phyloP scores from a whole-genome alignment of 1,140 invertebrate genomes.

The Drosophila subobscura region DNA sequence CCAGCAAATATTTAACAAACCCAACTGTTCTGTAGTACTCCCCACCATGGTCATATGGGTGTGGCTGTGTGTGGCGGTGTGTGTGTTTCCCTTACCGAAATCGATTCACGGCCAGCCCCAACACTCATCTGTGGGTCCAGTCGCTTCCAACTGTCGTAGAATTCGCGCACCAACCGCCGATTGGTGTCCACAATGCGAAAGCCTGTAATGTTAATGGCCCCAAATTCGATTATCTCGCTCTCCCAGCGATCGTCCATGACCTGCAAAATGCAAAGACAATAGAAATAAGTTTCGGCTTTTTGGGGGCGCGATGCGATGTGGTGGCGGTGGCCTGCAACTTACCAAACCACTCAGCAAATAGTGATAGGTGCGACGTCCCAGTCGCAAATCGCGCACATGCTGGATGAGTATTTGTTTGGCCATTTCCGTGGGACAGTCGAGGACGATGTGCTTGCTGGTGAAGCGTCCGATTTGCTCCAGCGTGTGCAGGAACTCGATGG shows the following conservation, averaged over 20 bases:
- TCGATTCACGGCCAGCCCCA: constrained; percentile 89
- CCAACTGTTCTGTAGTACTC: constrained; percentile 26
- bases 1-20: constrained; percentile 69
- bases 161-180: constrained; percentile 90
- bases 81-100: constrained; percentile 88
- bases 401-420: constrained; percentile 94
- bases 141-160: constrained; percentile 91
- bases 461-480: constrained; percentile 91
- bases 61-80: constrained; percentile 9
- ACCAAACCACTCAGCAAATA: constrained; percentile 95
- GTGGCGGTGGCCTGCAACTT: constrained; percentile 84
- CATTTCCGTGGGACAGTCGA: constrained; percentile 94
- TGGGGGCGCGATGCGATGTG: not conserved
- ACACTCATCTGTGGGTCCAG: constrained; percentile 87
- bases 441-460: constrained; percentile 94
- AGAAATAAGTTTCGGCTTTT: constrained; percentile 8
- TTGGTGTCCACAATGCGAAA: constrained; percentile 95
- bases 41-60: constrained; percentile 4
- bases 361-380: constrained; percentile 95
- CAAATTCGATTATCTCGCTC: constrained; percentile 94
- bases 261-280: constrained; percentile 84
- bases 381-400: constrained; percentile 92
- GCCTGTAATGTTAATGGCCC: constrained; percentile 97
- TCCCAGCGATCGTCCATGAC: constrained; percentile 98
- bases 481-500: constrained; percentile 90